Evolutionary conservation across 2,888 invertebrate species (phyloP).

Genomic region (Troides helena): DNA sequence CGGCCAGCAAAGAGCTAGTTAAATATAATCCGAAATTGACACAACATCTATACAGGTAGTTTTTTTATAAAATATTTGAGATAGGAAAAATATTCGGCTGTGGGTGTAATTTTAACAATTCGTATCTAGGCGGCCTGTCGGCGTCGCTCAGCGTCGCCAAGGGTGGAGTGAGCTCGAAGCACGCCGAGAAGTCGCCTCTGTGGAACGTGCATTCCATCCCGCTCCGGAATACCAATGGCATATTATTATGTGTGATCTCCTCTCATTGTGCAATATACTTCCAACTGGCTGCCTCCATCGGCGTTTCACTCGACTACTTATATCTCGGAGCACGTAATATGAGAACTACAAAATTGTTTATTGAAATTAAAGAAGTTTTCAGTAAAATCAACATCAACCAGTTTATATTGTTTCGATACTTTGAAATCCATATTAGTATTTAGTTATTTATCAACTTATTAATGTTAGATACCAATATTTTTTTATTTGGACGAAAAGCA

Average conservation of each 20-base stretch:
- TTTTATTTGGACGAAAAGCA: too few relatives aligned
- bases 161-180: constrained; percentile 50
- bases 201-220: constrained; percentile 73
- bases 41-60: too few relatives aligned
- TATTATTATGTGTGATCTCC: constrained; percentile 77
- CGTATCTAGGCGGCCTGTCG: constrained; percentile 18
- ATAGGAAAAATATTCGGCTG: background rate
- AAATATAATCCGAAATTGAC: too few relatives aligned
- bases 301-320: constrained; percentile 58
- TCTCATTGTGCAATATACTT: constrained; percentile 64
- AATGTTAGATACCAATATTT: background rate
- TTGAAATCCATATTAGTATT: background rate
- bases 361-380: background rate
- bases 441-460: background rate
- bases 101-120: background rate
- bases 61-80: background rate
- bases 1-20: too few relatives aligned
- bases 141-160: constrained; percentile 32
- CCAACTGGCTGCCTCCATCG: constrained; percentile 51
- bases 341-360: constrained; percentile 10
- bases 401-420: background rate
- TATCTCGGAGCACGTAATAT: constrained; percentile 56
- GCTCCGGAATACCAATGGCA: constrained; percentile 72
- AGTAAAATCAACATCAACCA: background rate
- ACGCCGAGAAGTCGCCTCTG: constrained; percentile 59